Base-by-base conservation (phyloP, 2,797 vertebrate genomes). In the Limosa lapponica region DNA sequence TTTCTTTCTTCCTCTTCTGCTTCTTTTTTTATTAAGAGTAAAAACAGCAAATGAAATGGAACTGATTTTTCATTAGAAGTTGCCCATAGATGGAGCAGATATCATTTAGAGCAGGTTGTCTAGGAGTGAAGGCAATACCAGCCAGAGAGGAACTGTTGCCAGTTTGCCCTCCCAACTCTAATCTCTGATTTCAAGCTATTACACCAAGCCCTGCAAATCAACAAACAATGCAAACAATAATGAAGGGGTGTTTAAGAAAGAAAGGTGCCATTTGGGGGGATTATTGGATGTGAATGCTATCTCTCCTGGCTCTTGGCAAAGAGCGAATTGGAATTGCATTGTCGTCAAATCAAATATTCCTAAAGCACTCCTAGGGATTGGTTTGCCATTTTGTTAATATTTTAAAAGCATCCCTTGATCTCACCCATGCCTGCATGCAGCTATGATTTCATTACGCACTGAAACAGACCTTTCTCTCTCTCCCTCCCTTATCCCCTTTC, bases 341-440 rank as follows among this genome's bases (percentile, higher is more conserved):
- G 48, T 71, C 1, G 3, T 94, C 81, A 97, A 95, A 95, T 94
- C 94, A 96, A 88, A 96, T 90, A 90, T 67, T 92, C 66, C 81
- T 88, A 91, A 88, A 92, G 85, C 51, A 92, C 49, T 73, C 69
- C 70, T 66, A 80, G 72, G 95, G 89, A 90, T 54, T 93, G 71
- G 70, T 96, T 90, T 90, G 72, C 78, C 92, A 93, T 89, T 89
- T 67, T 92, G 58, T 93, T 87, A 97, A 96, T 96, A 94, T 95
- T 97, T 96, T 94, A 90, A 97, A 97, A 97, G 92, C 93, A 92
- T 94, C 73, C 89, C 92, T 95, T 94, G 72, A 95, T 96, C 94
- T 95, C 69, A 64, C 34, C 51, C 49, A 41, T 69, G 65, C 77
- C 83, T 93, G 72, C 55, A 51, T 88, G 80, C 71, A 90, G 80